Evolutionary conservation across 2,113 vertebrate species (phyloP).

Genomic region (Psilopsiagon aurifrons): DNA sequence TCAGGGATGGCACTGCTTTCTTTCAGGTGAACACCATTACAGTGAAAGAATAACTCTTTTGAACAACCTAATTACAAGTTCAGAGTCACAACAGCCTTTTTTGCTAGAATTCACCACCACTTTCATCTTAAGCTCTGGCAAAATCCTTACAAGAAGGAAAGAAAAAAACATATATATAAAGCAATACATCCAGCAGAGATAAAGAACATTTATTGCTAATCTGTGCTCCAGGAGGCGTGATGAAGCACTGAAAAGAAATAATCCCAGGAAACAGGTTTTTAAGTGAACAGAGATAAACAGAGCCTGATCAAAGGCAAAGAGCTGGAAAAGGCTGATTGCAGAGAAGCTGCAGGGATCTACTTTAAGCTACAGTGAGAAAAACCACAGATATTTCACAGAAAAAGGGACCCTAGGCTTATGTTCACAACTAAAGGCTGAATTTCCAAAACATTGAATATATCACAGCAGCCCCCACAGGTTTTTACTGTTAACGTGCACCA

Average conservation of each 20-base stretch:
- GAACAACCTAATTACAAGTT: background rate
- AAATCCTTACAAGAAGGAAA: background rate
- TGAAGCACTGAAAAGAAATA: constrained; percentile 19
- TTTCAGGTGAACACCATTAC: background rate
- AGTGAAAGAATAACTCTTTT: background rate
- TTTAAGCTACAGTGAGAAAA: background rate
- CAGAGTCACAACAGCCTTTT: background rate
- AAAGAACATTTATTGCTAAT: constrained; percentile 20
- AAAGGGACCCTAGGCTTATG: background rate
- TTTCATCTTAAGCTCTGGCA: background rate
- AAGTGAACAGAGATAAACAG: background rate
- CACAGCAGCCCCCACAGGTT: background rate
- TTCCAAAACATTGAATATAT: background rate
- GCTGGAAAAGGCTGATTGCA: background rate
- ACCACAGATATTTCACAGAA: background rate
- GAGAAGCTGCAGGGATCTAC: background rate
- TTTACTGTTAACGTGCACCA: background rate
- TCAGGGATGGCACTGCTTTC: background rate
- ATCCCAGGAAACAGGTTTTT: background rate
- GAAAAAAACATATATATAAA: background rate
- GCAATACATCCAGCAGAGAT: background rate
- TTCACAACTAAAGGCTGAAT: background rate
- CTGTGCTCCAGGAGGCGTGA: background rate
- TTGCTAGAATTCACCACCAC: background rate
- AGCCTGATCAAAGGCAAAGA: background rate